These are phyloP conservation scores for Cremastinae sp. DNA, from an alignment of 2,888 invertebrate genomes.

Conservation along the genomic window DNA sequence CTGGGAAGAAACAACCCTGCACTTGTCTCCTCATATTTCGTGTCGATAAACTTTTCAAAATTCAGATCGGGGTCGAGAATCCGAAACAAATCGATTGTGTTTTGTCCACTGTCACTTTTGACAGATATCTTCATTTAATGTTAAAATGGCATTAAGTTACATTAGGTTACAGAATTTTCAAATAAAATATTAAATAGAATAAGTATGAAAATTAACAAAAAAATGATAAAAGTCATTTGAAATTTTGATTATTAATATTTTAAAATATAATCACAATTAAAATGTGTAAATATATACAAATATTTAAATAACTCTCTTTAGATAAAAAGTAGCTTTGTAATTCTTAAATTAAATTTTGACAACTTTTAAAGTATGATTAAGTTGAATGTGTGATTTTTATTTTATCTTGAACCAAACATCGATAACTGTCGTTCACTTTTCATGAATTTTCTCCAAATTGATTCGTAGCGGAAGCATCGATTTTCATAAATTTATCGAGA, in stretches of 20 bases:
- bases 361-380: too few species aligned
- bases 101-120: not conserved
- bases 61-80: conserved; percentile 46
- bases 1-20: conserved; percentile 61
- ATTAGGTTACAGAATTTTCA: too few species aligned
- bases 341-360: too few species aligned
- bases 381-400: not conserved
- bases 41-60: conserved; percentile 39
- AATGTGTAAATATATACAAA: too few species aligned
- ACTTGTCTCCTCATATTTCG: not conserved
- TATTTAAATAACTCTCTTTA: too few species aligned
- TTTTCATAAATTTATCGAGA: not conserved
- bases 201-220: too few species aligned
- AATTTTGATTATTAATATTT: too few species aligned
- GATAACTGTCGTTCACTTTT: not conserved
- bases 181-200: too few species aligned
- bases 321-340: too few species aligned
- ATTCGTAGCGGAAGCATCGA: conserved; percentile 12
- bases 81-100: conserved; percentile 41
- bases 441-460: not conserved
- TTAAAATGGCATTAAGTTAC: too few species aligned
- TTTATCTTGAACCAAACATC: not conserved
- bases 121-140: conserved; percentile 7
- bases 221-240: too few species aligned
- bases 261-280: too few species aligned